These are phyloP conservation scores for Penaeus monodon DNA, from an alignment of 2,888 invertebrate genomes.

Conservation along the genomic window DNA sequence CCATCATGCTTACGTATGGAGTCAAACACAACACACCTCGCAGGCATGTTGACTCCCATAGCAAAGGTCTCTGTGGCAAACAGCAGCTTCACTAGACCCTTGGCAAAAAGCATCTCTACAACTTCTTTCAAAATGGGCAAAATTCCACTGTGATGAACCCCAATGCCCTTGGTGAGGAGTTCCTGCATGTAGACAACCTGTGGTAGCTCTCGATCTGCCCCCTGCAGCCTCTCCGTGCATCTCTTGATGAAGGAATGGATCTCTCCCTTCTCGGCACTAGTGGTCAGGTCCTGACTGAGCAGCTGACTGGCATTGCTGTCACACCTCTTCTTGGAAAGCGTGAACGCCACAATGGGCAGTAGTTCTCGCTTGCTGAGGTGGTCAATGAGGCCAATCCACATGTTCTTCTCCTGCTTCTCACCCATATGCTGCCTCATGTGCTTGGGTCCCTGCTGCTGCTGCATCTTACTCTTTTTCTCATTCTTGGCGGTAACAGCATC, in stretches of 20 bases:
- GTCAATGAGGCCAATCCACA: constrained; percentile 86
- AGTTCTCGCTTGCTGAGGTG: constrained; percentile 85
- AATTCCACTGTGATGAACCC: constrained; percentile 98
- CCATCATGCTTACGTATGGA: constrained; percentile 93
- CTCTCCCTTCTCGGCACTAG: constrained; percentile 84
- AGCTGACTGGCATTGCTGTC: constrained; percentile 78
- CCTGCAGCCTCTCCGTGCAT: constrained; percentile 85
- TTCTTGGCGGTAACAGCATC: constrained; percentile 71
- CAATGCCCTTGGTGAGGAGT: constrained; percentile 86
- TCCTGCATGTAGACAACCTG: constrained; percentile 79
- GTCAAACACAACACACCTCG: constrained; percentile 96
- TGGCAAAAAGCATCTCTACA: constrained; percentile 96
- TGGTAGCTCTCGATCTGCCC: constrained; percentile 87
- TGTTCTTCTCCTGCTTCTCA: constrained; percentile 81
- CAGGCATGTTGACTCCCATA: constrained; percentile 99
- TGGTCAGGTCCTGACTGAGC: constrained; percentile 81
- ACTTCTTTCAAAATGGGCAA: constrained; percentile 98
- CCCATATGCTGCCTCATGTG: constrained; percentile 57
- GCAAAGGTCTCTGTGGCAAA: constrained; percentile 99
- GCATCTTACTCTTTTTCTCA: constrained; percentile 68
- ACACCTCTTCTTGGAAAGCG: constrained; percentile 88
- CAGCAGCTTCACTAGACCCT: constrained; percentile 90
- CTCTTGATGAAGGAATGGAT: constrained; percentile 88
- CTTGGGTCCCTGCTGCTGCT: constrained; percentile 57
- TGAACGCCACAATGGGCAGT: constrained; percentile 94